Percentiles rank a stretch among this genome's conserved stretches.
Evolutionary conservation across 2,888 invertebrate species (phyloP).

Genomic region (Dolichomitus sp.): DNA sequence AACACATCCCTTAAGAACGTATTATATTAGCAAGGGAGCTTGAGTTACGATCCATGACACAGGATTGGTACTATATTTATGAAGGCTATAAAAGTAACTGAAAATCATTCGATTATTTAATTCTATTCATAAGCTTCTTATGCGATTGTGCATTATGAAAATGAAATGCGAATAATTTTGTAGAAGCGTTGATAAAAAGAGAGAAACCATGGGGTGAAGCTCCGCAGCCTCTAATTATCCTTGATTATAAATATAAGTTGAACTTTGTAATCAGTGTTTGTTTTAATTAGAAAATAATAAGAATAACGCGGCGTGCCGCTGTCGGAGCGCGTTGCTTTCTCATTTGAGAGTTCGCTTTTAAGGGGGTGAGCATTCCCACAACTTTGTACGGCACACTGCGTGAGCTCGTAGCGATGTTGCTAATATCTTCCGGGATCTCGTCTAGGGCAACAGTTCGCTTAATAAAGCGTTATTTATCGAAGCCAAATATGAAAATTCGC

Average conservation of each 20-base stretch:
- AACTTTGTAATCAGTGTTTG: constrained; percentile 81
- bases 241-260: constrained; percentile 71
- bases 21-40: neutral
- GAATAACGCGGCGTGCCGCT: constrained; percentile 77
- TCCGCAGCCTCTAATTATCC: constrained; percentile 64
- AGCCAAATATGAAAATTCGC: constrained; percentile 19
- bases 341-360: constrained; percentile 76
- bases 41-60: constrained; percentile 35
- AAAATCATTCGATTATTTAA: neutral
- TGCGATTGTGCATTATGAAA: constrained; percentile 26
- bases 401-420: neutral
- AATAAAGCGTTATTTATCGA: constrained; percentile 80
- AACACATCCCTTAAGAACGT: constrained; percentile 20
- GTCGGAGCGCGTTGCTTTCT: constrained; percentile 63
- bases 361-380: constrained; percentile 16
- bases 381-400: neutral
- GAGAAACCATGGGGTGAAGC: neutral
- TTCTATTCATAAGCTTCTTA: neutral
- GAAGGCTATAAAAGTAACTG: neutral
- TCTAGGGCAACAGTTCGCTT: constrained; percentile 74
- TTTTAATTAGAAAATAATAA: constrained; percentile 80
- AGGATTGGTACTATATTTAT: constrained; percentile 31
- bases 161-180: constrained; percentile 30
- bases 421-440: constrained; percentile 62
- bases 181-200: neutral